Percentiles rank a stretch among this genome's conserved stretches.
phyloP scores from a whole-genome alignment of 2,888 invertebrate genomes.

The Rhopalosiphum nymphaeae region DNA sequence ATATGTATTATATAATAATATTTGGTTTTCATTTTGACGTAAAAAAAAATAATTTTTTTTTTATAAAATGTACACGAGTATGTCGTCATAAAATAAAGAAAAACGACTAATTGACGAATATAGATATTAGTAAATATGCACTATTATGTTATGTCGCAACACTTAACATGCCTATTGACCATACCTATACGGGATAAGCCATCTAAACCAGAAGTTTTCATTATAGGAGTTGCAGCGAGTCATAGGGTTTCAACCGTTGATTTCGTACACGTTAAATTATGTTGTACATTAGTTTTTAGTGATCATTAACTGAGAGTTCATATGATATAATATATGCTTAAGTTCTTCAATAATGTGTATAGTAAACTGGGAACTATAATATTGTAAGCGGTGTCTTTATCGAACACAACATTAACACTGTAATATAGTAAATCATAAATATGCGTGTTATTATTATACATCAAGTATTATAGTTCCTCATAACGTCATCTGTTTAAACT shows the following conservation, averaged over 20 bases:
- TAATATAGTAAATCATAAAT: background rate
- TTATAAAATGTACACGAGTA: background rate
- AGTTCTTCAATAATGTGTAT: background rate
- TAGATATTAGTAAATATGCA: background rate
- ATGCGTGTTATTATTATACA: background rate
- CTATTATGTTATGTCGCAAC: background rate
- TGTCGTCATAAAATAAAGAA: background rate
- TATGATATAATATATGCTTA: background rate
- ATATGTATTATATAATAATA: background rate
- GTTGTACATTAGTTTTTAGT: slow-evolving; percentile 47
- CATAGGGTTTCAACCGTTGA: background rate
- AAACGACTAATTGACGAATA: background rate
- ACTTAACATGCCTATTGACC: background rate
- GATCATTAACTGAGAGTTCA: slow-evolving; percentile 1
- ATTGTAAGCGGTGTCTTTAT: slow-evolving; percentile 5
- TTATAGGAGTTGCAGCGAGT: background rate
- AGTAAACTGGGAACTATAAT: background rate
- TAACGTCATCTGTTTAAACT: slow-evolving; percentile 21
- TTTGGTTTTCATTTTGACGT: background rate
- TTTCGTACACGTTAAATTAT: slow-evolving; percentile 29
- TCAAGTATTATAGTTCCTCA: background rate
- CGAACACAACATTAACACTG: slow-evolving; percentile 17
- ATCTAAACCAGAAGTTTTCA: slow-evolving; percentile 4
- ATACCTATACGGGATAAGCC: background rate
- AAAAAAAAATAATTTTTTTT: background rate